A percentile compares a stretch with the other conserved stretches of the same genome.
These are phyloP conservation scores for Toxonevra muliebris DNA, from an alignment of 2,888 invertebrate genomes.

Conservation along the genomic window DNA sequence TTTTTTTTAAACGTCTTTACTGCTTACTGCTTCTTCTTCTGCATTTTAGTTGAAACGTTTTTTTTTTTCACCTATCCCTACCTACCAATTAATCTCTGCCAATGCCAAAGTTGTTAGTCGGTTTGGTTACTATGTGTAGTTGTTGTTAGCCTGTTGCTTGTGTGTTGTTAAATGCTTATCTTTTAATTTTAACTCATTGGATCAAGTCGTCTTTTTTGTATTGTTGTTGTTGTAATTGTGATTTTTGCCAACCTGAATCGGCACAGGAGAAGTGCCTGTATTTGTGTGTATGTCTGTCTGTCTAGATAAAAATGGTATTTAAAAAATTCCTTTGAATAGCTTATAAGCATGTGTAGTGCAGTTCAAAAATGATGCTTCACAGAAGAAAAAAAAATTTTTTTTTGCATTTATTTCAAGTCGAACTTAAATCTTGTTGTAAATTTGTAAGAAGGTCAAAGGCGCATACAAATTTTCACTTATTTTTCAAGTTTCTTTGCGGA, in stretches of 20 bases:
- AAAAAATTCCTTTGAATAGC: background rate
- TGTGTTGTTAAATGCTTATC: constrained; percentile 62
- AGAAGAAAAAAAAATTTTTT: no score
- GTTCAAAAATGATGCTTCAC: background rate
- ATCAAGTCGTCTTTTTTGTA: constrained; percentile 4
- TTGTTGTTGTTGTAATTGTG: background rate
- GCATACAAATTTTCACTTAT: constrained; percentile 1
- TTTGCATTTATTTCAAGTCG: no score
- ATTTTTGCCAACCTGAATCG: no score
- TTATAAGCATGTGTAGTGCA: background rate
- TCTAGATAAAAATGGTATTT: constrained; percentile 12
- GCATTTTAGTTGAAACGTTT: constrained; percentile 27
- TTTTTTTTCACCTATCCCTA: constrained; percentile 51
- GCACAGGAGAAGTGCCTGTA: no score
- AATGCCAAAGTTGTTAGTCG: constrained; percentile 61
- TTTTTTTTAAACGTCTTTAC: background rate
- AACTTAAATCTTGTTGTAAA: background rate
- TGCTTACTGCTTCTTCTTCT: constrained; percentile 33
- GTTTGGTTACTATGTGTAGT: constrained; percentile 23
- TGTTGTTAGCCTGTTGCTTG: constrained; percentile 37
- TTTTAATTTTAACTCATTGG: constrained; percentile 56
- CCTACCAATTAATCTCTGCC: constrained; percentile 64
- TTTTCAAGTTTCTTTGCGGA: background rate
- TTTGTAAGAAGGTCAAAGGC: background rate
- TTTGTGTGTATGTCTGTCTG: constrained; percentile 11